Evolutionary conservation across 2,797 vertebrate genomes (phyloP).

Genomic region (Mormyrops boulengeri): DNA sequence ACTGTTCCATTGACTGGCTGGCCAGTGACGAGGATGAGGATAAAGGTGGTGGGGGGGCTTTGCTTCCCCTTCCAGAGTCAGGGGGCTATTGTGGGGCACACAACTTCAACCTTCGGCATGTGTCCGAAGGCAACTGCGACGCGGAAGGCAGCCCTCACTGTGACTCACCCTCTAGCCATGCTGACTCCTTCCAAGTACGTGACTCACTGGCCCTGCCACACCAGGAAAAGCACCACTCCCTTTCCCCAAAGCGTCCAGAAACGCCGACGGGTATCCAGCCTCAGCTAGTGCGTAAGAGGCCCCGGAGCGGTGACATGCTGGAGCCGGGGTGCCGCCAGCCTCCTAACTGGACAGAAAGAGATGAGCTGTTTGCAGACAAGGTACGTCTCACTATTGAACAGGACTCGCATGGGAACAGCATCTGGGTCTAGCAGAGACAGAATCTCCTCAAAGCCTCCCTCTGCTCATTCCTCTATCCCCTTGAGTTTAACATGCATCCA

Average conservation of each 20-base stretch:
- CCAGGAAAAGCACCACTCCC: neutral
- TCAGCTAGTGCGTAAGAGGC: neutral
- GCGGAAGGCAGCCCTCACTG: neutral
- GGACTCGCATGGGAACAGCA: neutral
- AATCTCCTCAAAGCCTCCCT: neutral
- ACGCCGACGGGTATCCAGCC: neutral
- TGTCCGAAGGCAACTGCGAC: neutral
- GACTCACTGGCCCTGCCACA: neutral
- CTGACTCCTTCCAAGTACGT: neutral
- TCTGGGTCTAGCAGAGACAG: neutral
- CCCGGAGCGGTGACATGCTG: neutral
- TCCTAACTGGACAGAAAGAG: neutral
- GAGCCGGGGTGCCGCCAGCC: neutral
- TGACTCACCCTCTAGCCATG: neutral
- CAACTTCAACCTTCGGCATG: neutral
- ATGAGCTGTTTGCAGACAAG: constrained; percentile 11
- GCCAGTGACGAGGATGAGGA: constrained; percentile 64
- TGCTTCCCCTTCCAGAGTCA: constrained; percentile 14
- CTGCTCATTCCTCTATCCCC: neutral
- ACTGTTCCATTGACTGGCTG: constrained; percentile 74
- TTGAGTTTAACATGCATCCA: neutral
- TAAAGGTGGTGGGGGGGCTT: constrained; percentile 41
- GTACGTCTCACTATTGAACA: neutral
- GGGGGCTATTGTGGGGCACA: neutral
- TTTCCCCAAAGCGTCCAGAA: neutral